Conservation (phyloP, 2,888 invertebrate genomes). For the Operophtera brumata region DNA sequence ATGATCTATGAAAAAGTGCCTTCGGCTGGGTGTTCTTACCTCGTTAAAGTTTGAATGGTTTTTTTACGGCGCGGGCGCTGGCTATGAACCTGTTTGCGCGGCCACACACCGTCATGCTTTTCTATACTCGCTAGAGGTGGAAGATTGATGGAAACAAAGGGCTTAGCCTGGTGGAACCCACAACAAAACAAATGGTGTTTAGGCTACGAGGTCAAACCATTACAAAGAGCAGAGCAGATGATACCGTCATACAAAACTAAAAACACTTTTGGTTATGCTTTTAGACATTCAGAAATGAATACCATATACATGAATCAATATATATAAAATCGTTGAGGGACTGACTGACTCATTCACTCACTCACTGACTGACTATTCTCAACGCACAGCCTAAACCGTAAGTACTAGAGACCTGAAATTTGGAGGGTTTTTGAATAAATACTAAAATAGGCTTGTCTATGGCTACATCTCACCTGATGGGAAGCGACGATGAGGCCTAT, state of each 20-base stretch:
- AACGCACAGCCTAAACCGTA: too few relatives aligned
- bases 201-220: slow-evolving; percentile 21
- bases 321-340: too few relatives aligned
- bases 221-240: slow-evolving; percentile 5
- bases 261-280: too few relatives aligned
- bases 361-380: too few relatives aligned
- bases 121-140: slow-evolving; percentile 16
- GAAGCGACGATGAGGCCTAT: too few relatives aligned
- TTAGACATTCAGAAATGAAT: too few relatives aligned
- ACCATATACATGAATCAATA: too few relatives aligned
- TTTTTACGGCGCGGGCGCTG: slow-evolving; percentile 43
- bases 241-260: neutral
- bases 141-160: slow-evolving; percentile 34
- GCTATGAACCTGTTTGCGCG: slow-evolving; percentile 60
- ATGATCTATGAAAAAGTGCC: slow-evolving; percentile 49
- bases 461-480: too few relatives aligned
- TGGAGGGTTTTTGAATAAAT: too few relatives aligned
- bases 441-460: too few relatives aligned
- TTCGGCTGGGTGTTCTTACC: slow-evolving; percentile 40
- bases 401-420: too few relatives aligned
- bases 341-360: too few relatives aligned
- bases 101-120: slow-evolving; percentile 53
- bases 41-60: slow-evolving; percentile 68
- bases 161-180: slow-evolving; percentile 22
- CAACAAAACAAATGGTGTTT: slow-evolving; percentile 22